Conservation (phyloP, 2,888 invertebrate species). For the Amaurobius ferox region DNA sequence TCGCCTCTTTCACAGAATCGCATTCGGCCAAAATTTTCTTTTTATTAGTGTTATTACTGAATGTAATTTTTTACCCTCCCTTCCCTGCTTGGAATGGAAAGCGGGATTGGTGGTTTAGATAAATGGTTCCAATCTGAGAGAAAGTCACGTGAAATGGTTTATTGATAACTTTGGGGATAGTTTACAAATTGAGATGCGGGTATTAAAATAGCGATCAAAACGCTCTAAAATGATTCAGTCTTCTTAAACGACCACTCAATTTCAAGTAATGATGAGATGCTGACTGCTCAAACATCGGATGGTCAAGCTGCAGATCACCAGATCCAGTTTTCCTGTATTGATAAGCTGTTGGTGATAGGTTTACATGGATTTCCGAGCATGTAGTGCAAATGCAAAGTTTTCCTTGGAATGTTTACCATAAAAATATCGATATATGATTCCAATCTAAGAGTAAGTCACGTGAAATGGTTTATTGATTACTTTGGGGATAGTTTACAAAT, state of each 20-base stretch:
- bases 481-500: not conserved
- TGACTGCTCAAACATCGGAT: too few species aligned
- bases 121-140: constrained; percentile 14
- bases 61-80: not conserved
- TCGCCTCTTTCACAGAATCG: constrained; percentile 13
- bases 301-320: too few species aligned
- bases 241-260: too few species aligned
- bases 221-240: too few species aligned
- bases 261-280: too few species aligned
- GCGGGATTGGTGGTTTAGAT: constrained; percentile 9
- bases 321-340: too few species aligned
- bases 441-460: constrained; percentile 30
- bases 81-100: not conserved
- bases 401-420: too few species aligned
- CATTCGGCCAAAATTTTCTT: not conserved
- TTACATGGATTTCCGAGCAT: too few species aligned
- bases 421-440: constrained; percentile 18
- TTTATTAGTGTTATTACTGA: not conserved
- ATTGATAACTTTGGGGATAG: constrained; percentile 23
- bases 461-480: constrained; percentile 25
- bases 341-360: too few species aligned
- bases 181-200: not conserved
- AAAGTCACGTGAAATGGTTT: constrained; percentile 32
- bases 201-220: too few species aligned
- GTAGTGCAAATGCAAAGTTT: too few species aligned